Conservation (phyloP, 2,797 vertebrate species). For the Lindbergichthys nudifrons region DNA sequence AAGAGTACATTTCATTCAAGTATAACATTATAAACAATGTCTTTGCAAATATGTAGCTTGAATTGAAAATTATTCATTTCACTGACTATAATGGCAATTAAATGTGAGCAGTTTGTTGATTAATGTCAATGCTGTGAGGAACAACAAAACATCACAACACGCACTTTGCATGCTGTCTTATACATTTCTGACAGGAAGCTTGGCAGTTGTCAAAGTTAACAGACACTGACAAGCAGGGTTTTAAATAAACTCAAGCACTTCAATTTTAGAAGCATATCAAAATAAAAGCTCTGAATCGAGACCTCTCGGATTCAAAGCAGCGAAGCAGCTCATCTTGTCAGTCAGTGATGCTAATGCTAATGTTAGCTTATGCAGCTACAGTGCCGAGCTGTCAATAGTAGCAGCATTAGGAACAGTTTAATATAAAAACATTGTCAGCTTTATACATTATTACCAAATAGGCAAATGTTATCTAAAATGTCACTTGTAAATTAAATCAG, state of each 20-base stretch:
- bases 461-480: neutral
- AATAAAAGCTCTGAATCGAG: slow-evolving; percentile 31
- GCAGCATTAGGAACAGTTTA: neutral
- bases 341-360: slow-evolving; percentile 11
- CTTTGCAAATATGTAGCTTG: slow-evolving; percentile 7
- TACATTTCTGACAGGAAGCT: slow-evolving; percentile 44
- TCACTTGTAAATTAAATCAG: neutral
- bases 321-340: slow-evolving; percentile 28
- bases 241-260: slow-evolving; percentile 29
- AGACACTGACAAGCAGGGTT: slow-evolving; percentile 24
- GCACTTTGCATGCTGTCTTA: neutral
- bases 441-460: too few species aligned
- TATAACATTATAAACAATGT: neutral
- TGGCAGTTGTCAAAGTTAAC: slow-evolving; percentile 5
- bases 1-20: neutral
- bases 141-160: neutral
- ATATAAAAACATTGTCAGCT: neutral
- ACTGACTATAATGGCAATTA: neutral
- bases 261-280: slow-evolving; percentile 29
- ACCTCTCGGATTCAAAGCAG: slow-evolving; percentile 30
- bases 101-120: neutral
- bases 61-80: neutral
- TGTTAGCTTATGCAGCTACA: neutral
- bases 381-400: slow-evolving; percentile 4
- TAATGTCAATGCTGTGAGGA: slow-evolving; percentile 11